A percentile compares a stretch with the other conserved stretches of the same genome.
Evolutionary conservation across 2,888 invertebrate genomes (phyloP).

Genomic region (Polydrusus pterygomalis): DNA sequence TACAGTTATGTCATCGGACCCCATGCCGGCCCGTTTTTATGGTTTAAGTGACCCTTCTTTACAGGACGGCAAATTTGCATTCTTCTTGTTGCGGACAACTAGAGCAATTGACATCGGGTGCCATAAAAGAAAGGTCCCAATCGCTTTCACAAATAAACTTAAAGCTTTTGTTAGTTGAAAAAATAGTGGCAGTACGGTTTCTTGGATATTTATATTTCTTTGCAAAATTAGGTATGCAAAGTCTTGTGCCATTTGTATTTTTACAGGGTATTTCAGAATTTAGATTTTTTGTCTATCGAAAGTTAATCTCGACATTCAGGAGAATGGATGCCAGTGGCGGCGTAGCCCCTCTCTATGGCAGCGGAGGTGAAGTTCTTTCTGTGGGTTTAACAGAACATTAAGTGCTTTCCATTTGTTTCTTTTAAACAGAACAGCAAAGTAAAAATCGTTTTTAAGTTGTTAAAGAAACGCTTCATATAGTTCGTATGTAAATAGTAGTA

Average conservation of each 20-base stretch:
- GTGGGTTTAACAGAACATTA: too few relatives aligned
- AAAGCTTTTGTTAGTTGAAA: constrained; percentile 29
- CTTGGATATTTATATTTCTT: constrained; percentile 23
- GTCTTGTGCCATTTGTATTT: not conserved
- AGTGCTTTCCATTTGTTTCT: too few relatives aligned
- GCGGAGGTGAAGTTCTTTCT: too few relatives aligned
- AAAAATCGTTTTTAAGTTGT: too few relatives aligned
- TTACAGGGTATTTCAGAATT: too few relatives aligned
- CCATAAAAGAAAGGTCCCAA: constrained; percentile 29
- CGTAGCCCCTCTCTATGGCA: too few relatives aligned
- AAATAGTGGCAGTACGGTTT: constrained; percentile 38
- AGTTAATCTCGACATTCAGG: too few relatives aligned
- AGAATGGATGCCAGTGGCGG: too few relatives aligned
- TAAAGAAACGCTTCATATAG: too few relatives aligned
- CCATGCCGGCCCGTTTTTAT: constrained; percentile 44
- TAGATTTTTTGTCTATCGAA: too few relatives aligned
- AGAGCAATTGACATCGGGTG: constrained; percentile 32
- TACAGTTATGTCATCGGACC: constrained; percentile 39
- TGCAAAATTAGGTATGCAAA: not conserved
- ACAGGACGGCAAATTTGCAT: constrained; percentile 42
- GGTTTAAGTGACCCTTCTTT: constrained; percentile 30
- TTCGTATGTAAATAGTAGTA: too few relatives aligned
- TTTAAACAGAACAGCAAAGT: too few relatives aligned
- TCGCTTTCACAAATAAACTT: not conserved
- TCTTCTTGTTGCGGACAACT: constrained; percentile 34